phyloP scores from a whole-genome alignment of 37 sponge, comb jelly and placozoan species.

The Eunapius fragilis region DNA sequence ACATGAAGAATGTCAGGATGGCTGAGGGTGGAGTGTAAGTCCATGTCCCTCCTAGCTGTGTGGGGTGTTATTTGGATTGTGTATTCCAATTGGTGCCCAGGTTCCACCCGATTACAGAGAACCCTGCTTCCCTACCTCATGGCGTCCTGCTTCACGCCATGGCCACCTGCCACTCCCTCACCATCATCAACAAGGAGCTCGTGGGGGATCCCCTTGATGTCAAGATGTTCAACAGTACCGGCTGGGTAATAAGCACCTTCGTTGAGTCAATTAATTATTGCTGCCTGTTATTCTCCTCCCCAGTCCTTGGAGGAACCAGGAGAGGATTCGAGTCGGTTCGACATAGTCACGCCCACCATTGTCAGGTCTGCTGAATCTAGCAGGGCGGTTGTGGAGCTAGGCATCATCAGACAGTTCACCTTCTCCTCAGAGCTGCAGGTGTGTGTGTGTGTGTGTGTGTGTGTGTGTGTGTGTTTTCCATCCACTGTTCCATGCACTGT shows the following conservation, averaged over 20 bases:
- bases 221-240: slow-evolving; percentile 86
- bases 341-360: slow-evolving; percentile 45
- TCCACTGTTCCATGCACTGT: too few relatives aligned
- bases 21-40: not conserved
- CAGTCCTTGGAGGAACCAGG: slow-evolving; percentile 50
- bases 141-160: slow-evolving; percentile 61
- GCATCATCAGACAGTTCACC: slow-evolving; percentile 76
- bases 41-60: not conserved
- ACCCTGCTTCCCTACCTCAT: slow-evolving; percentile 22
- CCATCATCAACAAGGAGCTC: slow-evolving; percentile 66
- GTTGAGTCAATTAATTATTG: not conserved
- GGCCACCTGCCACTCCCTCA: slow-evolving; percentile 91
- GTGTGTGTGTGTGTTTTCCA: too few relatives aligned
- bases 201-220: slow-evolving; percentile 92
- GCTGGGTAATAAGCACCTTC: too few relatives aligned
- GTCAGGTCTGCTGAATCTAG: slow-evolving; percentile 20
- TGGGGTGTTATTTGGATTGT: not conserved
- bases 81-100: slow-evolving; percentile 2
- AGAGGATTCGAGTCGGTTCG: slow-evolving; percentile 51
- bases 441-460: not conserved
- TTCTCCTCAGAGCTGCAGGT: slow-evolving; percentile 85
- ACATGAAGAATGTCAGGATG: slow-evolving; percentile 58
- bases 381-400: slow-evolving; percentile 33
- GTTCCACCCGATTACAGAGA: slow-evolving; percentile 20
- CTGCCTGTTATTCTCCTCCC: too few relatives aligned